Percentiles rank a stretch among this genome's conserved stretches.
phyloP scores from a whole-genome alignment of 2,113 vertebrate species.

The Fregata magnificens region DNA sequence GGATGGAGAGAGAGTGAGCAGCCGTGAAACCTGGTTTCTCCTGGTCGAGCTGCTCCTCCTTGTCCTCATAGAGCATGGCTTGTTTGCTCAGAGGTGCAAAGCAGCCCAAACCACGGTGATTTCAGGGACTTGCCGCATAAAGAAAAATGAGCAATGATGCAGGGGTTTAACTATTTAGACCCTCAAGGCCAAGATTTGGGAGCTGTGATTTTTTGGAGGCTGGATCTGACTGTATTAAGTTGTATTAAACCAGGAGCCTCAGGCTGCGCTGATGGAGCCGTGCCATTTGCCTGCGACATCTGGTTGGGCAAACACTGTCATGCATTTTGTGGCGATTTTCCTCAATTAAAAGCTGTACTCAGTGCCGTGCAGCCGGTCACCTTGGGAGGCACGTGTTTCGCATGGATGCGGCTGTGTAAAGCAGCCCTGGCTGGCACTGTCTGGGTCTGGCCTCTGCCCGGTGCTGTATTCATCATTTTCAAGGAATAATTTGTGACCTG shows the following conservation, averaged over 20 bases:
- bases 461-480: neutral
- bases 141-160: accelerated
- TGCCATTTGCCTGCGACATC: neutral
- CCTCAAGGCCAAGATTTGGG: neutral
- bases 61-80: neutral
- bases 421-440: neutral
- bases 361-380: neutral
- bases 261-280: accelerated
- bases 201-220: neutral
- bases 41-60: neutral
- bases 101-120: neutral
- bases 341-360: neutral
- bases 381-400: neutral
- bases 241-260: neutral
- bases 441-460: neutral
- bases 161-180: neutral
- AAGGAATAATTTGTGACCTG: neutral
- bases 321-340: neutral
- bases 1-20: neutral
- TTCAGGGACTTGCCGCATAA: neutral
- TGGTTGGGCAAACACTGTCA: neutral
- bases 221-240: neutral
- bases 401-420: neutral
- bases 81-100: neutral
- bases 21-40: neutral